phyloP scores from a whole-genome alignment of 2,797 vertebrate species.

The Austrolebias charrua region DNA sequence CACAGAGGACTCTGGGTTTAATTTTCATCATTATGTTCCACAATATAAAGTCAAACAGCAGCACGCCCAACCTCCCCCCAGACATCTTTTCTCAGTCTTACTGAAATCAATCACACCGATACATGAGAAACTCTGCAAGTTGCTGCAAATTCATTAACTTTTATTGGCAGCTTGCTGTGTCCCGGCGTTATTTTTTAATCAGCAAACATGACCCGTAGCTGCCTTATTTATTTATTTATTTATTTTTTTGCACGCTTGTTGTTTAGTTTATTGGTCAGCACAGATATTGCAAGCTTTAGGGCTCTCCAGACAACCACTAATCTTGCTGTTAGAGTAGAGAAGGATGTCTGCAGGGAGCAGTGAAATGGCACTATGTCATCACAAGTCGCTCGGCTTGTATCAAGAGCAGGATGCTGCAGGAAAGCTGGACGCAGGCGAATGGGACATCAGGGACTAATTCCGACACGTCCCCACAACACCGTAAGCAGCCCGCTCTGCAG shows the following conservation, averaged over 20 bases:
- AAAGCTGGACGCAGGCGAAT: conserved; percentile 58
- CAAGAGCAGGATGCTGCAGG: conserved; percentile 60
- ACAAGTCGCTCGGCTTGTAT: conserved; percentile 55
- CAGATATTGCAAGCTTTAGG: conserved; percentile 58
- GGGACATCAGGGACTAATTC: conserved; percentile 69
- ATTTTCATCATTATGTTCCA: conserved; percentile 53
- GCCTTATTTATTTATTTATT: conserved; percentile 11
- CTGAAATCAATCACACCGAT: conserved; percentile 42
- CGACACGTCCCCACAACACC: conserved; percentile 64
- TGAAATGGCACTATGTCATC: conserved; percentile 66
- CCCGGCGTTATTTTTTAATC: conserved; percentile 32
- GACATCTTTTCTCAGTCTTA: conserved; percentile 15
- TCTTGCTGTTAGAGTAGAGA: conserved; percentile 49
- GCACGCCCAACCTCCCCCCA: conserved; percentile 17
- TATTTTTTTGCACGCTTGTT: conserved; percentile 36
- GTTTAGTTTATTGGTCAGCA: conserved; percentile 65
- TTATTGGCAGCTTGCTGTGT: conserved; percentile 9
- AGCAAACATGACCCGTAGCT: conserved; percentile 49
- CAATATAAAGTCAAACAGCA: conserved; percentile 49
- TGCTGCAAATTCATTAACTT: conserved; percentile 33
- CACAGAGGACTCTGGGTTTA: conserved; percentile 41
- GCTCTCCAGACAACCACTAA: conserved; percentile 64
- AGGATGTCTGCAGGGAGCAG: conserved; percentile 55
- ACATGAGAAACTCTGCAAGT: conserved; percentile 25
- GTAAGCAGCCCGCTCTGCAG: conserved; percentile 54